Percentiles rank a stretch among this genome's conserved stretches.
Evolutionary conservation across 2,797 vertebrate genomes (phyloP).

Genomic region (Schizothorax lantsangensis): DNA sequence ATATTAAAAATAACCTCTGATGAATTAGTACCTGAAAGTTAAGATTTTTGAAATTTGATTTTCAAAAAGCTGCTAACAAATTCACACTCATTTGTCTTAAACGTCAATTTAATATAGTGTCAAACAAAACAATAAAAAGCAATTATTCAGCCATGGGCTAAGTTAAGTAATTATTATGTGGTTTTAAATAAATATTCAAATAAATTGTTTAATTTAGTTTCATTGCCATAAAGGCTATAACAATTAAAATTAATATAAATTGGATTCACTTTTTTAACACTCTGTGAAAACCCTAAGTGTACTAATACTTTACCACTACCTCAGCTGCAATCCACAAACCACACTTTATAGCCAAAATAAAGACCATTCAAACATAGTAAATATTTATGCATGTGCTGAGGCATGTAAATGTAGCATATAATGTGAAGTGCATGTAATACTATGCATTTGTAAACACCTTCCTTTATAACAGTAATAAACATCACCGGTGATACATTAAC

Average conservation of each 20-base stretch:
- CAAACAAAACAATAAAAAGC: not conserved
- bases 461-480: constrained; percentile 29
- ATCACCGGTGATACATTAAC: constrained; percentile 11
- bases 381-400: constrained; percentile 11
- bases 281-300: not conserved
- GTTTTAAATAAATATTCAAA: not conserved
- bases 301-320: not conserved
- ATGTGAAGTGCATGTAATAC: constrained; percentile 32
- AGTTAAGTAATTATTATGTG: not conserved
- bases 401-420: constrained; percentile 9
- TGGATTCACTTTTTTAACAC: too few species aligned
- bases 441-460: constrained; percentile 42
- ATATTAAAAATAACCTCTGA: not conserved
- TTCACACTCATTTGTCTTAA: not conserved
- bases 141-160: not conserved
- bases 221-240: not conserved
- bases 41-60: not conserved
- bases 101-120: not conserved
- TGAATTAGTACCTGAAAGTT: not conserved
- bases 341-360: constrained; percentile 13
- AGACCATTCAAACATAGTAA: not conserved
- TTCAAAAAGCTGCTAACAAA: not conserved
- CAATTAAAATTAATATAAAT: not conserved
- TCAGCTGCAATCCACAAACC: not conserved
- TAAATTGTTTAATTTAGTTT: not conserved